Evolutionary conservation across 2,113 vertebrate genomes (phyloP), one percentile per base, ranked within the genome.

Genomic region (Conger conger): DNA sequence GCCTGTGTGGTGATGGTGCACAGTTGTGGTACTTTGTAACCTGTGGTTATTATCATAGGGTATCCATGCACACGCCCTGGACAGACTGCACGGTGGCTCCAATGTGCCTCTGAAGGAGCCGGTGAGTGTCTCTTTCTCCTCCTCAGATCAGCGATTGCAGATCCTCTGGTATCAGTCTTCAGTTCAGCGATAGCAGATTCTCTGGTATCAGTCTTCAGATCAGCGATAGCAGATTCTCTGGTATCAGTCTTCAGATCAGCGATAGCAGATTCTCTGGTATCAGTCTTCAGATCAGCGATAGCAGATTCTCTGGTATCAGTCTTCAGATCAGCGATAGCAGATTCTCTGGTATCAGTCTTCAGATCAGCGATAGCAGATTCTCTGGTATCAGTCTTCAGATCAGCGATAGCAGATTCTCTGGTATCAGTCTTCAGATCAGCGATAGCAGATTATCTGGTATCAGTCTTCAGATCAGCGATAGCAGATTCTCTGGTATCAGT

Each of bases 61-160:
- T 87, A 92, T 97, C 91, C 96, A 93, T 85, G 93, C 95, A 88
- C 92, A 92, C 87, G 97, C 97, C 35, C 89, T 95, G 80, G 97
- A 98, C 87, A 96, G 95, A 91, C 89, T 98, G 30, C 94, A 95
- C 0, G 96, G 95, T 6, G 88, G 94, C 54, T 97, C 97, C 89
- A 95, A 96, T 0, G 18, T 98, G 90, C 97, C 96, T 85, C 96
- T 97, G 84, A 96, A 97, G 89, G 97, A 99, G 89, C 97, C 97
- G 86, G 98, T 99, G 91, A 97, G 97, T 80, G 9, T n/a, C 18
- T 36, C 33, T 23, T 36, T 45, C 54, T 60, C 53, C 80, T 42
- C 6, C 15, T 13, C 0, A 50, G 27, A 7, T 30, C 2, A 63
- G 57, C 8, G 20, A 5, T 20, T 9, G 1, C 54, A 18, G 54